A percentile compares a stretch with the other conserved stretches of the same genome.
Conservation (phyloP, 2,888 invertebrate genomes). For the Drosophila subquinaria region DNA sequence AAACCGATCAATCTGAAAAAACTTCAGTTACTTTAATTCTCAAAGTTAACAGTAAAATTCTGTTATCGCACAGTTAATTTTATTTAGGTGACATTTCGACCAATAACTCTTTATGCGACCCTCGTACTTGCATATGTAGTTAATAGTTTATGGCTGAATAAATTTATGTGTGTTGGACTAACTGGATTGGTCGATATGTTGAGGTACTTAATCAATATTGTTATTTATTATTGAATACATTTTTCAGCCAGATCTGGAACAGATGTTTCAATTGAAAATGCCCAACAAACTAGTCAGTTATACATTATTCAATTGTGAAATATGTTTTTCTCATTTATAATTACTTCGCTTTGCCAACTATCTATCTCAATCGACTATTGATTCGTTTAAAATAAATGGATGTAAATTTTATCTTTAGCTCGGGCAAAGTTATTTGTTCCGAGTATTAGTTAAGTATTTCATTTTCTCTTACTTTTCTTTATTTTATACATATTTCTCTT, state of each 20-base stretch:
- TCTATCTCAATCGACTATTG: background rate
- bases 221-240: slow-evolving; percentile 21
- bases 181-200: slow-evolving; percentile 5
- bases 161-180: slow-evolving; percentile 23
- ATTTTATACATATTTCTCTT: background rate
- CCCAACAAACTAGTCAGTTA: slow-evolving; percentile 1
- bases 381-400: background rate
- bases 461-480: background rate
- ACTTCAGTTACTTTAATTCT: no score
- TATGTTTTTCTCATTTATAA: background rate
- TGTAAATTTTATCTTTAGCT: background rate
- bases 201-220: slow-evolving; percentile 25
- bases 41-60: no score
- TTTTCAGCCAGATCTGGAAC: slow-evolving; percentile 16
- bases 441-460: background rate
- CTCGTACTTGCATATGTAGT: background rate
- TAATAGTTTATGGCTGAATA: slow-evolving; percentile 8
- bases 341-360: background rate
- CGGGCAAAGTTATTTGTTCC: background rate
- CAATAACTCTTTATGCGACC: background rate
- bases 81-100: background rate
- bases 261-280: slow-evolving; percentile 17
- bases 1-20: no score
- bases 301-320: slow-evolving; percentile 13
- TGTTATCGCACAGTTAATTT: no score